Base-by-base conservation (phyloP, 2,113 vertebrate species). In the Chlorodrepanis virens region DNA sequence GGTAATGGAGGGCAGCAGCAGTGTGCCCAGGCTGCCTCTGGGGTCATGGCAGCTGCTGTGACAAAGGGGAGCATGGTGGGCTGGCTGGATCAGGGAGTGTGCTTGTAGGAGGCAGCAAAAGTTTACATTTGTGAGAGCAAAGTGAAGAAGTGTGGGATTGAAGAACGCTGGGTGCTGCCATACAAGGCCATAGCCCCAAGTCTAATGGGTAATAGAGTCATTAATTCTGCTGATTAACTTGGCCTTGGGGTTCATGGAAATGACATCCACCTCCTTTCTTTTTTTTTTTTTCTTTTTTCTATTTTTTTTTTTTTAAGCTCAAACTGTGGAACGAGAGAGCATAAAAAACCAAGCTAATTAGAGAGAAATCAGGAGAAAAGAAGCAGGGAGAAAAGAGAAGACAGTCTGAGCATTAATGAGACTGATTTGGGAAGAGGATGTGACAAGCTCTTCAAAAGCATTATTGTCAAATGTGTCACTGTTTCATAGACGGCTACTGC, bases 181-280 rank as follows among this genome's bases (percentile, higher is more conserved):
- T 96, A 85, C 89, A 94, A 96, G 84, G 25, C 80, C 56, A 91
- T 94, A 61, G 84, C 97, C 97, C 90, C 90, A 88, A 93, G 97
- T 95, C 96, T 97, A 97, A 97, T 97, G 98, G 97, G 91, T 98
- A 97, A 98, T 98, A 97, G 98, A 98, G 96, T 98, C 96, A 98
- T 98, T 98, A 98, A 98, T 98, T 98, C 97, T 98, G 95, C 98
- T 98, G 98, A 98, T 98, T 98, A 98, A 97, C 97, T 98, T 98
- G 97, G 97, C 98, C 98, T 98, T 97, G 97, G 98, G 98, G 97
- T 98, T 98, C 97, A 86, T 96, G 95, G 91, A 98, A 98, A 98
- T 97, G 96, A 97, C 97, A 97, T 98, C 94, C 71, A 94, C 96
- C 93, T 97, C 90, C 53, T n/a, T n/a, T n/a, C n/a, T 94, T 96